A percentile compares a stretch with the other conserved stretches of the same genome.
phyloP scores from a whole-genome alignment of 2,113 vertebrate species.

The Eurystomus gularis region DNA sequence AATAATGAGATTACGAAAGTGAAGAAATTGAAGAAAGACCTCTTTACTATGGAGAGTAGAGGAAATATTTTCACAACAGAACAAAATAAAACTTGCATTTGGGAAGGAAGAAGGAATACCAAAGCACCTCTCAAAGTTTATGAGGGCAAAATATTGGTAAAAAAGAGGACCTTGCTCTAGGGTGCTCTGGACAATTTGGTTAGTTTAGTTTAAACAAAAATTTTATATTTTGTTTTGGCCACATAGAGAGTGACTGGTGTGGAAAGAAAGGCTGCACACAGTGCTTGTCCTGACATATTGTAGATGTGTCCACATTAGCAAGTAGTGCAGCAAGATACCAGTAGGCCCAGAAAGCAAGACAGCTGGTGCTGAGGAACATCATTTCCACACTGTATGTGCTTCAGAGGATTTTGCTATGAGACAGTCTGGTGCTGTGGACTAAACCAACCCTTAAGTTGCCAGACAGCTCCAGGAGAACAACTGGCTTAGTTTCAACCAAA shows the following conservation, averaged over 20 bases:
- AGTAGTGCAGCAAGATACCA: neutral
- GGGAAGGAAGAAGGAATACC: neutral
- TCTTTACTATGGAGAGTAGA: no score
- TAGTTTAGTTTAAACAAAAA: neutral
- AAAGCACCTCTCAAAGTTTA: neutral
- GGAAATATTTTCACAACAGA: no score
- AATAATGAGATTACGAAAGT: neutral
- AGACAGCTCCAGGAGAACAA: neutral
- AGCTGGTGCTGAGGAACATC: neutral
- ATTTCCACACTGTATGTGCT: neutral
- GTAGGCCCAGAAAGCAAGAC: neutral
- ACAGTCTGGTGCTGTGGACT: neutral
- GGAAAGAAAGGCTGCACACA: neutral
- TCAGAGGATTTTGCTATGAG: neutral
- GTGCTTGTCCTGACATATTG: neutral
- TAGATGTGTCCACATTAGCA: neutral
- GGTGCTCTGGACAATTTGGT: neutral
- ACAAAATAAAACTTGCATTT: no score
- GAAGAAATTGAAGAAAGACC: no score
- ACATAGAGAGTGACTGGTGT: neutral
- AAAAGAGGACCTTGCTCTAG: neutral
- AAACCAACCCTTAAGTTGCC: neutral
- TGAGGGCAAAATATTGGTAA: neutral
- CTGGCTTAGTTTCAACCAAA: neutral
- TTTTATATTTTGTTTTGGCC: neutral